Evolutionary conservation across 2,888 invertebrate species (phyloP), one percentile per base, ranked within the genome.

Genomic region (Coenonympha arcania): DNA sequence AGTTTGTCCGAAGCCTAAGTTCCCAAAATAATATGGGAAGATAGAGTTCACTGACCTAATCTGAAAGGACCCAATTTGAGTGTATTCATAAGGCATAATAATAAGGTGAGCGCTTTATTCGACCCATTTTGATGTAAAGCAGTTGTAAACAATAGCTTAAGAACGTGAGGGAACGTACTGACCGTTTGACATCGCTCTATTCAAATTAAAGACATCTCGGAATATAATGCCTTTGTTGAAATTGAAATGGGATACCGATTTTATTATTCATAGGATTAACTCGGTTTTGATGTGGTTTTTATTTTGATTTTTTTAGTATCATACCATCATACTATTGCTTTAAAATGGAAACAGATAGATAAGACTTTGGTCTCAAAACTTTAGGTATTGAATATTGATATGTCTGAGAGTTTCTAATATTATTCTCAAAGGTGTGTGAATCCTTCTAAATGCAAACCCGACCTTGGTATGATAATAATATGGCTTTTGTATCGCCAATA

Each of bases 11-110:
- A 50, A 56, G 59, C 57, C 61, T 73, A 71, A 66, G 73, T 71
- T 75, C 73, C 68, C 67, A 65, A 77, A 72, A 79, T 76, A 78
- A 76, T 76, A 57, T 58, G 62, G 61, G 62, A 62, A 52, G 61
- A 60, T 56, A 39, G 22, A 57, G 73, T 71, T 71, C 73, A 67
- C 53, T 67, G 75, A 72, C 73, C 75, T 58, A 47, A 19, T 58
- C 50, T 68, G 60, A 69, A 73, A 71, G 68, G 67, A 59, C 60
- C 70, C 68, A 73, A 74, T 71, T 73, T 69, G 65, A 64, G 59
- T 64, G 65, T 65, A 71, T 70, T 73, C 73, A 73, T 62, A 56
- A 55, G 36, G 52, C 55, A 51, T 48, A 45, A 45, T 50, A 50
- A 45, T 36, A 36, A 48, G 51, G 30, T 31, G 31, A 52, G 53